These are phyloP conservation scores for Ivindomyrus marchei DNA, from an alignment of 2,113 vertebrate species.

Conservation along the genomic window DNA sequence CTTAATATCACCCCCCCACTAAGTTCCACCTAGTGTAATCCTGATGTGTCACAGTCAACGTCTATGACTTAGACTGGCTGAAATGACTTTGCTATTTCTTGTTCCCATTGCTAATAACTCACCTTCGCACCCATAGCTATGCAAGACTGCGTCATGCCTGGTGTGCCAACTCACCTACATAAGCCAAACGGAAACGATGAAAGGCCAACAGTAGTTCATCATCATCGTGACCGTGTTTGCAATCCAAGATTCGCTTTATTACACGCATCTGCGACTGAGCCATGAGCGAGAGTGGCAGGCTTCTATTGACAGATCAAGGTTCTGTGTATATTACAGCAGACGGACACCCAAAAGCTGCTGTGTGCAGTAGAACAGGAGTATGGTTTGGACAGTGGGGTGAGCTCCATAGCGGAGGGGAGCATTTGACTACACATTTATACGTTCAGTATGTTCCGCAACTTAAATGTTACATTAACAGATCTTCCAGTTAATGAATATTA, in stretches of 20 bases:
- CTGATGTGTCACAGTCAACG: not conserved
- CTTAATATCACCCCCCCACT: not conserved
- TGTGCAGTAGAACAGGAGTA: not conserved
- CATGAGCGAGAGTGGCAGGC: not conserved
- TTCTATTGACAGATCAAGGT: not conserved
- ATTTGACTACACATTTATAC: not conserved
- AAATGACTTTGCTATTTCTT: not conserved
- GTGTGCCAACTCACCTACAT: not conserved
- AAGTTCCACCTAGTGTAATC: not conserved
- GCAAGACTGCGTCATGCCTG: not conserved
- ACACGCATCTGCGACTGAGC: not conserved
- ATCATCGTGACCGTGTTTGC: not conserved
- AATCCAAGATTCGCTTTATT: not conserved
- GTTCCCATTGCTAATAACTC: not conserved
- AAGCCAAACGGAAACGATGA: not conserved
- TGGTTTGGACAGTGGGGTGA: not conserved
- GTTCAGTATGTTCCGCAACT: not conserved
- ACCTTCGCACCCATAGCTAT: not conserved
- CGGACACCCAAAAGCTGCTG: not conserved
- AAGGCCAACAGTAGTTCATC: not conserved
- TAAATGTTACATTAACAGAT: not conserved
- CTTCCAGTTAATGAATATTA: not conserved
- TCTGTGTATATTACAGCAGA: not conserved
- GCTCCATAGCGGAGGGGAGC: not conserved
- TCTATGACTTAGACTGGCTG: not conserved